Base-by-base conservation (phyloP, 2,113 vertebrate species). In the Ardeotis arabs region DNA sequence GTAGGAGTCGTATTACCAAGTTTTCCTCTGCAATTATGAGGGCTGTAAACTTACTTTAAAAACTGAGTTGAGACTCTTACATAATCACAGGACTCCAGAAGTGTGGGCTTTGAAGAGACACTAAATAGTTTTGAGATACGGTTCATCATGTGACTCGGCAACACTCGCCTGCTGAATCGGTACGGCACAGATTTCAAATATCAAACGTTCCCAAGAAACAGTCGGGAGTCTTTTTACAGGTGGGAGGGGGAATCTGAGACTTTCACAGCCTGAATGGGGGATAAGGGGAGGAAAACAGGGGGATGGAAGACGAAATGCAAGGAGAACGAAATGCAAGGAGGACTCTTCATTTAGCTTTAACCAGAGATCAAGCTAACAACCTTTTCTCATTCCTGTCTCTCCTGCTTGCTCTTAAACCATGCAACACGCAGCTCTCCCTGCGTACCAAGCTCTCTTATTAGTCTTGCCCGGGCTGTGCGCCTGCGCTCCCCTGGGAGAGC, bases 1-100 rank as follows among this genome's bases (percentile, higher is more conserved):
- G 94, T 97, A 95, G 94, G 91, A 92, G 95, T 93, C 4, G 0
- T 58, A 91, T 95, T 95, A 96, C 92, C 95, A 95, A 92, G 86
- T 95, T 96, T 97, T 82, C 89, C 91, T 94, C 87, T 94, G 92
- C 89, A 96, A 96, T 96, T 95, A 96, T 67, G 87, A 97, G 87
- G 86, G 77, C 84, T 27, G 14, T 95, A 96, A 96, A 96, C 92
- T 95, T 87, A 89, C 94, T 96, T 95, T 75, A 84, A 92, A 91
- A 97, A 91, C 53, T 73, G 75, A 93, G 78, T 87, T 93, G 91
- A 94, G 96, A 79, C 91, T 95, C 90, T 97, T 96, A 89, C 93
- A 94, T 91, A 96, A 96, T 95, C 94, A 96, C 53, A 95, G 91
- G 87, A 87, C 74, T 95, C 87, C 79, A 4, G 53, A 93, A 95